Base-by-base conservation (phyloP, 2,113 vertebrate genomes). In the Scytalopus superciliaris region DNA sequence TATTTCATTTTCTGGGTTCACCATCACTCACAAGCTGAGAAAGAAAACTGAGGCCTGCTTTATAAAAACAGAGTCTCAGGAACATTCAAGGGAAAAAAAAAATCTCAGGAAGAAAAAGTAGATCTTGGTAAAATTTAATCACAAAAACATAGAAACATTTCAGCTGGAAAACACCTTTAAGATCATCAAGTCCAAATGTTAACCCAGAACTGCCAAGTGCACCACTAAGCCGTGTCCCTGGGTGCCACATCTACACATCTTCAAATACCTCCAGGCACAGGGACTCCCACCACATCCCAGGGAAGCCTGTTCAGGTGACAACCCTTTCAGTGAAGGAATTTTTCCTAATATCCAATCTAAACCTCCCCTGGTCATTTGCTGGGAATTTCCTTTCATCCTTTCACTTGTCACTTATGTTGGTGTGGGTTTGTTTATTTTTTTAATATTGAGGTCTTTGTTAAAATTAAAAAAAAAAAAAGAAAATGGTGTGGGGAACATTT, bases 201-300 rank as follows among this genome's bases (percentile, higher is more conserved):
- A 8, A 19, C 17, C 5, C 23, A 45, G 9, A 14, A 15, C 7
- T 57, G 3, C 35, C 8, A 37, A 72, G 33, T 22, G 25, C 19
- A 35, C 19, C 22, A 21, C 24, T 69, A 47, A 45, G 55, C 7
- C 35, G 10, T 37, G 49, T 60, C 63, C 33, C 14, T 47, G 1
- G 64, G 19, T 7, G 0, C 8, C 28, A 19, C 9, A 6, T 52
- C 18, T 45, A 15, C 11, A 6, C 0, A 0, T 60, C 33, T 49
- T 50, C 27, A 59, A 55, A 91, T 19, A 14, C 22, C n/a, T 87
- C 8, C 8, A 30, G 78, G 50, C 12, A 60, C 7, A 6, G 30
- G 9, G 31, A 40, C 14, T 74, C 19, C 19, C 7, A 33, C 23
- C 7, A 3, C 40, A 53, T 17, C 50, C 16, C 16, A 69, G 31